Base-by-base conservation (phyloP, 2,113 vertebrate species). In the Amblyopsis rosae region DNA sequence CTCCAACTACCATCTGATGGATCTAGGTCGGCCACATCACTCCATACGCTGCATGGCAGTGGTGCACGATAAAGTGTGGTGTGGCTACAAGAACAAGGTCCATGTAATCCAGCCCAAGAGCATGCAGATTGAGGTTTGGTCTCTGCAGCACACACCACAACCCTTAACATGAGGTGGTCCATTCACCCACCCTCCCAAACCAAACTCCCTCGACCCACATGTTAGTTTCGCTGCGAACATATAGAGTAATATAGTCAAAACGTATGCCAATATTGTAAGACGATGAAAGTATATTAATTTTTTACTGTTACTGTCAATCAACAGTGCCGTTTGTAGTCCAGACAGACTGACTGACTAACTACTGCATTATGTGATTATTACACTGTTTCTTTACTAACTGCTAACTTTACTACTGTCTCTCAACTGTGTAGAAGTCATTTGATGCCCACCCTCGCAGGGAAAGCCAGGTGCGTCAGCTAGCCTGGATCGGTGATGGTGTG, bases 11-110 rank as follows among this genome's bases (percentile, higher is more conserved):
- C 96, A 99, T 80, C 92, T 99, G 16, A 96, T 99, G 98, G 98
- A 98, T 86, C 92, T 99, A 0, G 97, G 98, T 12, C 95, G 97
- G 50, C 97, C 96, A 1, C 97, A 99, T 74, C 98, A 99, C 88
- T 99, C 98, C 46, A 97, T 99, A 77, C 98, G 98, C 75, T 99
- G 98, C 87, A 99, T 99, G 98, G 96, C 97, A 0, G 96, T 99
- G 2, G 98, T 99, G 46, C 93, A 97, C 0, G 97, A 99, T 56
- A 94, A 95, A 12, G 96, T 99, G 57, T 99, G 98, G 98, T 99
- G 97, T 13, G 98, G 98, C 75, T 98, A 98, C 87, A 98, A 97
- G 93, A 99, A 99, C 90, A 99, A 99, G 88, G 95, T 99, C 83
- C 96, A 99, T 12, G 96, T 99, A 72, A 98, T 99, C 85, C 98